Percentiles rank a stretch among this genome's conserved stretches.
Evolutionary conservation across 2,888 invertebrate species (phyloP).

Genomic region (Muscina levida): DNA sequence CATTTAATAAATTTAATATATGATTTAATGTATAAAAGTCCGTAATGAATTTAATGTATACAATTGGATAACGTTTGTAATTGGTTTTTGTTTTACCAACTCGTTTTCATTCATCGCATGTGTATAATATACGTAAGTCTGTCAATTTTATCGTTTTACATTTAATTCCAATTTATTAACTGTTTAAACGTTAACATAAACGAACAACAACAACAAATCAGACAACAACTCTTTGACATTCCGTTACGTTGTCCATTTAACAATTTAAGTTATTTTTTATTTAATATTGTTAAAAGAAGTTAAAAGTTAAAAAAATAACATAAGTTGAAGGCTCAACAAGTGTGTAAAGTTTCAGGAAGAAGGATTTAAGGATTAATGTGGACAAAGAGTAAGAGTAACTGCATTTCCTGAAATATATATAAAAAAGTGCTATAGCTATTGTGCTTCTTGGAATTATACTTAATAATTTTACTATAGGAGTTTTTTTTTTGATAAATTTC

Average conservation of each 20-base stretch:
- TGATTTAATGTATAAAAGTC: not conserved
- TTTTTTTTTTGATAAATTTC: too few species aligned
- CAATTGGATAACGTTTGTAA: not conserved
- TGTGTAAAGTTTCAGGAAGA: too few species aligned
- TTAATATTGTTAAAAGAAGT: not conserved
- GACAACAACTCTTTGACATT: not conserved
- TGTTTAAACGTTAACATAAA: constrained; percentile 1
- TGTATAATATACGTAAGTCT: too few species aligned
- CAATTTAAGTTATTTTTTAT: constrained; percentile 3
- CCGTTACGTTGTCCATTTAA: not conserved
- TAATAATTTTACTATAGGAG: too few species aligned
- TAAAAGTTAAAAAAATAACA: not conserved
- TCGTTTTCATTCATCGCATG: not conserved
- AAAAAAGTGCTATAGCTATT: too few species aligned
- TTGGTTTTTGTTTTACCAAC: not conserved
- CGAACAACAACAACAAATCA: not conserved
- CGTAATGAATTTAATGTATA: not conserved
- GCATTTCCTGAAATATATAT: too few species aligned
- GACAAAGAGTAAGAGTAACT: too few species aligned
- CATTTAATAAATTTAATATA: too few species aligned
- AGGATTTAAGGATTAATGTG: too few species aligned
- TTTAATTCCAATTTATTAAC: not conserved
- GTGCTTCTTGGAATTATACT: too few species aligned
- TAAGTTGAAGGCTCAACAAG: not conserved
- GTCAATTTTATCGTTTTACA: too few species aligned